phyloP scores from a whole-genome alignment of 2,888 invertebrate genomes.

The Archaeoteleia sp. region DNA sequence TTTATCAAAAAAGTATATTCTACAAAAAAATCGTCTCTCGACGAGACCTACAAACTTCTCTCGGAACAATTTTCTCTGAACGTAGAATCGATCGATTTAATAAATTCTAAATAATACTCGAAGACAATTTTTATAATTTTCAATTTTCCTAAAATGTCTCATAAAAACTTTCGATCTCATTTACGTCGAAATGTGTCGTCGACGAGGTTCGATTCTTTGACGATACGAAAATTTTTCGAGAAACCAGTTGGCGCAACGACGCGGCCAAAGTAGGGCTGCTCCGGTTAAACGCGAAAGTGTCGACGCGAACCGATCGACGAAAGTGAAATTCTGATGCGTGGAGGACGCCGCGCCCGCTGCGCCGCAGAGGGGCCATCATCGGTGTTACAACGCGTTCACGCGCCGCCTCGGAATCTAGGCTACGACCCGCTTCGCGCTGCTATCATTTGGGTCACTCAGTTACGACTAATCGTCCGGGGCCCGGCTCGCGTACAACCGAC shows the following conservation, averaged over 20 bases:
- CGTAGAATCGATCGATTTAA: too few relatives aligned
- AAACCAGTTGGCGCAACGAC: conserved; percentile 25
- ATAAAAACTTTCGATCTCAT: too few relatives aligned
- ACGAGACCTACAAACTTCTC: too few relatives aligned
- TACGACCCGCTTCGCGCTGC: conserved; percentile 46
- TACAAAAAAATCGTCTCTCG: too few relatives aligned
- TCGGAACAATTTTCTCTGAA: too few relatives aligned
- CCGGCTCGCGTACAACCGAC: conserved; percentile 10
- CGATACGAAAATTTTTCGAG: too few relatives aligned
- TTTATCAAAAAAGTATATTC: too few relatives aligned
- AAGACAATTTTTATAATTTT: too few relatives aligned
- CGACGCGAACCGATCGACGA: conserved; percentile 61
- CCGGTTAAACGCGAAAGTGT: conserved; percentile 61
- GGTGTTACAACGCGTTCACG: conserved; percentile 40
- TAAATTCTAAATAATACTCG: too few relatives aligned
- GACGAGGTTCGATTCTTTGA: too few relatives aligned
- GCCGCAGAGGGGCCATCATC: conserved; percentile 17
- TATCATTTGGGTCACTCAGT: conserved; percentile 60
- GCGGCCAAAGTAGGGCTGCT: conserved; percentile 36
- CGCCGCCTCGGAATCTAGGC: conserved; percentile 51
- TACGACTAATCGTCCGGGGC: conserved; percentile 38
- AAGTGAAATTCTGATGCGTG: conserved; percentile 55
- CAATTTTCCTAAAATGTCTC: too few relatives aligned
- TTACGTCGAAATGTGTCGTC: too few relatives aligned
- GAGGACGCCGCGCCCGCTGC: conserved; percentile 39